Evolutionary conservation across 2,113 vertebrate species (phyloP).

Genomic region (Aleadryas rufinucha): DNA sequence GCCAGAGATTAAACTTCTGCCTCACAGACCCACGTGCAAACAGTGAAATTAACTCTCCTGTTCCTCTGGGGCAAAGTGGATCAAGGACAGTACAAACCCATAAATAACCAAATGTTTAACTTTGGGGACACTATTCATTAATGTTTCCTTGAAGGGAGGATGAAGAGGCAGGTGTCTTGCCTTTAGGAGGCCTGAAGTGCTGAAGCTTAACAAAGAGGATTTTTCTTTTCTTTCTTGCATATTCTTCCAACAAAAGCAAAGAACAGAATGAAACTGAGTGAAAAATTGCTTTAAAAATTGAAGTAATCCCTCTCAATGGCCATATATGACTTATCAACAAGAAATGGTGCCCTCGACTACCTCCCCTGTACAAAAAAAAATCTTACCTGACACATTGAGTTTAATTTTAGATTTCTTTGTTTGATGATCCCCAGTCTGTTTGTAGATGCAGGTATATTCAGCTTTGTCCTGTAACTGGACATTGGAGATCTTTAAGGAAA

Average conservation of each 20-base stretch:
- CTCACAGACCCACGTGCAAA: background rate
- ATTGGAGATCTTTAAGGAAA: constrained; percentile 40
- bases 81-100: background rate
- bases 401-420: background rate
- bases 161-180: background rate
- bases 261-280: background rate
- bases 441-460: constrained; percentile 42
- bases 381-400: constrained; percentile 38
- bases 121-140: background rate
- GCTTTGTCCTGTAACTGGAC: background rate
- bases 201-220: background rate
- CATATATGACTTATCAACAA: background rate
- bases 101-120: background rate
- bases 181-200: background rate
- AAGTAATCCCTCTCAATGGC: background rate
- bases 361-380: background rate
- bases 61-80: background rate
- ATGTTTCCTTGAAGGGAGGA: background rate
- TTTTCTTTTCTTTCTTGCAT: background rate
- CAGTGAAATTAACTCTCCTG: background rate
- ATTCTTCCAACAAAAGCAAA: background rate
- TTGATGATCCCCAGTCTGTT: background rate
- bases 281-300: background rate
- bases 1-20: background rate
- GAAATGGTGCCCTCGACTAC: background rate